Conservation (phyloP, 2,888 invertebrate genomes). For the Pilophorus perplexus region DNA sequence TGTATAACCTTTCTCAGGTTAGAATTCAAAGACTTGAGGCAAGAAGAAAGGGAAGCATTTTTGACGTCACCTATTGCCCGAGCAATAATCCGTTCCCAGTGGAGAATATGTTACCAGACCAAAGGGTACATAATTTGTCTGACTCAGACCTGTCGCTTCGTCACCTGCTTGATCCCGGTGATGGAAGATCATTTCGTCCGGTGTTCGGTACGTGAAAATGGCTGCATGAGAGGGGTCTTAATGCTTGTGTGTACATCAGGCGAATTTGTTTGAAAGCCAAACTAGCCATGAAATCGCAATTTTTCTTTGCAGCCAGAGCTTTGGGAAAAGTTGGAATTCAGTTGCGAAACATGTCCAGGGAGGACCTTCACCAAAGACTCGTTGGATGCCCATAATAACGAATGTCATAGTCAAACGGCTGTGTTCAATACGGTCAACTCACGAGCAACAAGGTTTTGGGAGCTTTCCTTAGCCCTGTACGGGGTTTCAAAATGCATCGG, state of each 20-base stretch:
- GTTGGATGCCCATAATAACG: background rate
- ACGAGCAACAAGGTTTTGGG: constrained; percentile 2
- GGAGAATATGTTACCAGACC: constrained; percentile 40
- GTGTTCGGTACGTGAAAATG: constrained; percentile 13
- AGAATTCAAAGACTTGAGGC: too few relatives aligned
- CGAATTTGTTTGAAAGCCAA: too few relatives aligned
- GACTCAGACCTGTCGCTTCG: constrained; percentile 22
- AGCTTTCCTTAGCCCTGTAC: background rate
- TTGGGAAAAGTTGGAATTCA: constrained; percentile 6
- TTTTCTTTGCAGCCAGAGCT: constrained; percentile 20
- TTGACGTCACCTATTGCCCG: too few relatives aligned
- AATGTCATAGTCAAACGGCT: background rate
- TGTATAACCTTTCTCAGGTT: too few relatives aligned
- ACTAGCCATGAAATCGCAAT: too few relatives aligned
- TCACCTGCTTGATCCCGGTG: constrained; percentile 16
- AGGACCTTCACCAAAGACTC: constrained; percentile 10
- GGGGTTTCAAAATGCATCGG: constrained; percentile 11
- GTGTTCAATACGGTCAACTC: background rate
- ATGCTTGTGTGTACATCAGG: too few relatives aligned
- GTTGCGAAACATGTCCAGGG: constrained; percentile 26
- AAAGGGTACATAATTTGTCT: constrained; percentile 43
- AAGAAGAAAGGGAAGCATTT: too few relatives aligned
- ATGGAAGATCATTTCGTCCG: constrained; percentile 37
- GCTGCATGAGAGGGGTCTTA: too few relatives aligned
- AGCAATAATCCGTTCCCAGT: too few relatives aligned